Percentiles rank a stretch among this genome's conserved stretches.
phyloP scores from a whole-genome alignment of 2,797 vertebrate genomes.

The Enteromius thamalakanensis region DNA sequence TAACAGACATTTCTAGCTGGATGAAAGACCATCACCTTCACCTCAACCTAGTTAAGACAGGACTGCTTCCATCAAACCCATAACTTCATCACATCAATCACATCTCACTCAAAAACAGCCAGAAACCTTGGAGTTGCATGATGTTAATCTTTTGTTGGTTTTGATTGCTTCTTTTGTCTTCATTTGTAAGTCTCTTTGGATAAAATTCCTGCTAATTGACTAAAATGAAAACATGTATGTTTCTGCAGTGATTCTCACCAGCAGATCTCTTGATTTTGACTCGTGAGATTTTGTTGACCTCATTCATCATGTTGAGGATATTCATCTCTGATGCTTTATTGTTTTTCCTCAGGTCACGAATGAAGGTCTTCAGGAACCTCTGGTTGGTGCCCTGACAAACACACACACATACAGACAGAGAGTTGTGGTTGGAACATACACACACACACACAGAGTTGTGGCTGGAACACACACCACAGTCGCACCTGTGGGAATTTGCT shows the following conservation, averaged over 20 bases:
- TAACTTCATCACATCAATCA: too few species aligned
- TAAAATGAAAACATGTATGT: too few species aligned
- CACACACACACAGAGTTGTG: neutral
- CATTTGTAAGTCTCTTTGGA: too few species aligned
- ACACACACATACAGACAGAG: neutral
- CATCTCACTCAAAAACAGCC: too few species aligned
- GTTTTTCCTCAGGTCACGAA: constrained; percentile 8
- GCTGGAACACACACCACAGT: neutral
- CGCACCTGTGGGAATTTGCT: constrained; percentile 64
- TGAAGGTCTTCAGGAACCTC: constrained; percentile 63
- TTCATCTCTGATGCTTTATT: neutral
- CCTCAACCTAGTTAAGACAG: too few species aligned
- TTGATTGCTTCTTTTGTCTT: too few species aligned
- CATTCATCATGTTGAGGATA: constrained; percentile 36
- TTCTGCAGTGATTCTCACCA: constrained; percentile 59
- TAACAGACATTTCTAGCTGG: too few species aligned
- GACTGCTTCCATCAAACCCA: too few species aligned
- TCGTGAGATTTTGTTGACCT: constrained; percentile 38
- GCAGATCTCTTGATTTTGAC: constrained; percentile 27
- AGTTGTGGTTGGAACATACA: neutral
- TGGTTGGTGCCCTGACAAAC: constrained; percentile 63
- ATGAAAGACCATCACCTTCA: too few species aligned
- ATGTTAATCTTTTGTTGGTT: too few species aligned
- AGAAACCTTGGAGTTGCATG: too few species aligned
- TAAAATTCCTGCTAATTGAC: too few species aligned